Percentiles rank a stretch among this genome's conserved stretches.
These are phyloP conservation scores for Galleria mellonella DNA, from an alignment of 1,140 invertebrate genomes.

Conservation along the genomic window DNA sequence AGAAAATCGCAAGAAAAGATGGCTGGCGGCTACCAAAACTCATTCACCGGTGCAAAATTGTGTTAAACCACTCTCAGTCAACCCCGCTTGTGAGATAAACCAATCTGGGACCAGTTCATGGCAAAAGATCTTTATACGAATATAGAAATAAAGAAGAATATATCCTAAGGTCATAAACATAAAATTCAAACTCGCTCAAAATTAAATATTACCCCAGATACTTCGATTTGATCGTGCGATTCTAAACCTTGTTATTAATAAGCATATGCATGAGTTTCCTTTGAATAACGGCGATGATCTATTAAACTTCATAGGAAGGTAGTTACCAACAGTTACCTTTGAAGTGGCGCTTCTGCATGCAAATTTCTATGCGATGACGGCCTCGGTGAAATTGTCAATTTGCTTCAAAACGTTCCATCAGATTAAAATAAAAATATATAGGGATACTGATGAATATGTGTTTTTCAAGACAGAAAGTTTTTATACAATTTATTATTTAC, in stretches of 20 bases:
- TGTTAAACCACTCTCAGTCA: conserved; percentile 51
- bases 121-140: conserved; percentile 10
- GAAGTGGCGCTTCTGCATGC: conserved; percentile 72
- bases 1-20: conserved; percentile 32
- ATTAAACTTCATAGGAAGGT: conserved; percentile 21
- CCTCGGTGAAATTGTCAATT: conserved; percentile 46
- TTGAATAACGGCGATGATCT: neutral
- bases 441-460: no score
- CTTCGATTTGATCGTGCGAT: no score
- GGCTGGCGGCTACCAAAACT: conserved; percentile 71
- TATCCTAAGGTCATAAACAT: neutral
- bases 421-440: no score
- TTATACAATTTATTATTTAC: no score
- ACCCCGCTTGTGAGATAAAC: conserved; percentile 53
- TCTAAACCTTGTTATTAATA: no score
- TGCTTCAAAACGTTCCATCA: conserved; percentile 14
- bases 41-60: conserved; percentile 70
- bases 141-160: conserved; percentile 2
- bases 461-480: no score
- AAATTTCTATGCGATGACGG: conserved; percentile 42
- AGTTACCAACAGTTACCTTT: conserved; percentile 60
- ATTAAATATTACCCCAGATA: no score
- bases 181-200: conserved; percentile 3
- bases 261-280: no score
- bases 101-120: conserved; percentile 23